phyloP scores from a whole-genome alignment of 2,888 invertebrate species.

The Watsonalla cultraria region DNA sequence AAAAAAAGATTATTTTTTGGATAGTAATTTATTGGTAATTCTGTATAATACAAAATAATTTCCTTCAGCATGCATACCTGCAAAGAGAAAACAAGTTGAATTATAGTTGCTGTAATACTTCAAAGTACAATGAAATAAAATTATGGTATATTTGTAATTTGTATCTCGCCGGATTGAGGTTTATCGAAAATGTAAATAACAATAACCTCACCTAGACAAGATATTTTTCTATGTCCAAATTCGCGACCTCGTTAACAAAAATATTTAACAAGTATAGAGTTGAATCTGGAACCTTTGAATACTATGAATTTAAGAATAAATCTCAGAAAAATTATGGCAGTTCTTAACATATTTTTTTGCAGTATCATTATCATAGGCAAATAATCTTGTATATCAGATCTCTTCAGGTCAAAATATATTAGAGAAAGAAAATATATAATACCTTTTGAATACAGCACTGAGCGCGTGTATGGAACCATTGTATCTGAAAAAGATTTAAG shows the following conservation, averaged over 20 bases:
- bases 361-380: too few relatives aligned
- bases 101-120: neutral
- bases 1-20: too few relatives aligned
- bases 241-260: conserved; percentile 42
- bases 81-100: neutral
- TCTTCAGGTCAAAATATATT: too few relatives aligned
- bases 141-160: conserved; percentile 12
- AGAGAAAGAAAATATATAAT: too few relatives aligned
- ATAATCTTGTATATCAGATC: too few relatives aligned
- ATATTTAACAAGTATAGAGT: conserved; percentile 7
- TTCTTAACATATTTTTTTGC: too few relatives aligned
- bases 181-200: conserved; percentile 51
- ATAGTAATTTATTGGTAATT: too few relatives aligned
- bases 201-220: conserved; percentile 74
- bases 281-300: neutral
- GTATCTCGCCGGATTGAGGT: conserved; percentile 75
- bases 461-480: too few relatives aligned
- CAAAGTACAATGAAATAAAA: neutral
- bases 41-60: too few relatives aligned
- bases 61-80: neutral
- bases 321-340: neutral
- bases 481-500: too few relatives aligned
- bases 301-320: neutral
- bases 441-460: too few relatives aligned
- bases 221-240: conserved; percentile 53